Evolutionary conservation across 2,113 vertebrate species (phyloP).

Genomic region (Colius striatus): DNA sequence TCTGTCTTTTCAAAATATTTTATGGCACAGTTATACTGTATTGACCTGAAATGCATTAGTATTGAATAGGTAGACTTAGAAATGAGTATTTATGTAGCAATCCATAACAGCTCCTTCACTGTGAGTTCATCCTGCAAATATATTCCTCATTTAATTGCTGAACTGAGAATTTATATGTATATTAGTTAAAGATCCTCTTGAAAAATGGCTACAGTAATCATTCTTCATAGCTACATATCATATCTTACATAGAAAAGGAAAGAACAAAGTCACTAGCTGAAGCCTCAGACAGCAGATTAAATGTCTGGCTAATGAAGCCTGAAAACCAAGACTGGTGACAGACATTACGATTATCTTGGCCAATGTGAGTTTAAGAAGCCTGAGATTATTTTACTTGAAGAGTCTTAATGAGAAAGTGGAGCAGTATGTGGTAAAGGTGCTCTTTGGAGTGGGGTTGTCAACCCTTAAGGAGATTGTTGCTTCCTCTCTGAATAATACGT

Average conservation of each 20-base stretch:
- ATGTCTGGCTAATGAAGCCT: not conserved
- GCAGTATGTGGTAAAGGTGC: not conserved
- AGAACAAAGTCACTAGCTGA: not conserved
- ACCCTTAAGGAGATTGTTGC: not conserved
- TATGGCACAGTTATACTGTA: not conserved
- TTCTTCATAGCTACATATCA: not conserved
- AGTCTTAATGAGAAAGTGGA: not conserved
- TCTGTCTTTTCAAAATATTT: not conserved
- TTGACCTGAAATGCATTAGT: not conserved
- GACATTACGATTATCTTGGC: not conserved
- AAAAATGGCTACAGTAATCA: not conserved
- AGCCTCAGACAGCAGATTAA: not conserved
- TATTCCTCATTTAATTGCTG: not conserved
- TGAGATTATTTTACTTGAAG: not conserved
- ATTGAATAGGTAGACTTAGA: not conserved
- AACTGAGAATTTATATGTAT: not conserved
- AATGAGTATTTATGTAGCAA: not conserved
- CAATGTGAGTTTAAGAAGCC: not conserved
- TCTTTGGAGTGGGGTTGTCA: not conserved
- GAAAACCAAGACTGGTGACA: not conserved
- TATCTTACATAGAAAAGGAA: not conserved
- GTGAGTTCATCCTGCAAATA: not conserved
- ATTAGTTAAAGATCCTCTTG: not conserved
- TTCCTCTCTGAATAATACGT: not conserved
- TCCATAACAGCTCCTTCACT: not conserved